Evolutionary conservation across 2,797 vertebrate species (phyloP), one percentile per base, ranked within the genome.

Genomic region (Orestias chungarensis): DNA sequence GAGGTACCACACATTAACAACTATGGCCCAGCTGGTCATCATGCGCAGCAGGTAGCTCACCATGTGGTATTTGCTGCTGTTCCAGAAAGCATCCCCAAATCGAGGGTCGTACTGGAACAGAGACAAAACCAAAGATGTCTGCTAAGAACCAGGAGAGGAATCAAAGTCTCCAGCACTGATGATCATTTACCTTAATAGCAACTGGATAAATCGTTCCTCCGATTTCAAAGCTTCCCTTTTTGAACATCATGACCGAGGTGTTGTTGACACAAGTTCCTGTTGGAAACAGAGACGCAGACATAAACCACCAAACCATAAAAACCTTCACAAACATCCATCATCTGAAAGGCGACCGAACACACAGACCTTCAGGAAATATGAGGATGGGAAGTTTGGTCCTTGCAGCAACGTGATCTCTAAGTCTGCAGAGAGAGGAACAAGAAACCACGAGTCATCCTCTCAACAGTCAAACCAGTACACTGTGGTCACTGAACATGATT

Each of bases 231-330:
- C 97, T 99, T 78, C 97, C 97, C 74, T 99, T 99, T 91, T 98
- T 99, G 85, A 99, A 99, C 97, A 99, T 99, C 97, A 99, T 98
- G 78, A 99, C 97, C 0, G 97, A 99, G 5, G 97, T 99, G 84
- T 99, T 99, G 86, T 99, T 99, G 89, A 99, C 93, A 79, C 97
- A 99, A 69, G 97, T 99, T 78, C 97, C 97, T 99, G 86, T 83
- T 65, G 18, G 14, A 74, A 23, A 71, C 20, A 66, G 6, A 69
- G 23, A 43, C 25, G 42, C 20, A 68, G n/a, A 43, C 29, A 44
- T 20, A 70, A 4, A 42, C 71, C n/a, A 80, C 3, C 23, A 2
- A 3, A 38, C 18, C 50, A 66, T 20, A 1, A 69, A 73, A 64
- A 66, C 1, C 43, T 3, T 1, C 47, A 43, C 17, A 29, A 35